Evolutionary conservation across 2,888 invertebrate species (phyloP).

Genomic region (Clepsis dumicolana): DNA sequence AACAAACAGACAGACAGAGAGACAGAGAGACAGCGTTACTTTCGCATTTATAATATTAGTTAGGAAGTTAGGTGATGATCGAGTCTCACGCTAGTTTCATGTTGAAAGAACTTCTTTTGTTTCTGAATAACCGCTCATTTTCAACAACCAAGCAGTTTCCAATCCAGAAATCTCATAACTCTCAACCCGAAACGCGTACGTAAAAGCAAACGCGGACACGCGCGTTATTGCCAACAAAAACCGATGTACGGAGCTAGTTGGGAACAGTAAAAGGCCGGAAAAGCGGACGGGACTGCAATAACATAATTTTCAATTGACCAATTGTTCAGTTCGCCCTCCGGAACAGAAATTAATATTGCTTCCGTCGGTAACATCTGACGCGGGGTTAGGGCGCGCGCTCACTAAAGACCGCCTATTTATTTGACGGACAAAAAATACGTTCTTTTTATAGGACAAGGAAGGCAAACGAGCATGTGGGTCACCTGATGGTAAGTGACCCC

Average conservation of each 20-base stretch:
- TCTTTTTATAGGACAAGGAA: neutral
- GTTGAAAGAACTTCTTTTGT: too few species aligned
- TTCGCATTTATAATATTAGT: too few species aligned
- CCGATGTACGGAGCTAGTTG: slow-evolving; percentile 18
- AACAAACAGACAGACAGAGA: too few species aligned
- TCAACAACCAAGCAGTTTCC: neutral
- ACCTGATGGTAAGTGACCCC: too few species aligned
- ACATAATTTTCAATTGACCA: slow-evolving; percentile 55
- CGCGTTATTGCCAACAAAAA: slow-evolving; percentile 38
- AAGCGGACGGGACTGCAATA: slow-evolving; percentile 31
- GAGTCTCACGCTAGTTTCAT: too few species aligned
- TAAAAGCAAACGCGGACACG: slow-evolving; percentile 18
- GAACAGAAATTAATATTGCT: slow-evolving; percentile 78
- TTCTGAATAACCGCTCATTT: too few species aligned
- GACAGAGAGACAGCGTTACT: too few species aligned
- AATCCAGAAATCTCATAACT: slow-evolving; percentile 1
- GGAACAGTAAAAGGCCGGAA: slow-evolving; percentile 28
- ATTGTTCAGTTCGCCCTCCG: slow-evolving; percentile 69
- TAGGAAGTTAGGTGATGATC: too few species aligned
- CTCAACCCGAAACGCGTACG: neutral
- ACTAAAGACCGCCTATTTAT: neutral
- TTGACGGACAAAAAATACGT: neutral
- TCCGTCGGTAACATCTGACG: slow-evolving; percentile 75
- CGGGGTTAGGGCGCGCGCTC: slow-evolving; percentile 8
- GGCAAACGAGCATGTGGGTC: too few species aligned